Evolutionary conservation across 2,797 vertebrate species (phyloP), one percentile per base, ranked within the genome.

Genomic region (Alca torda): DNA sequence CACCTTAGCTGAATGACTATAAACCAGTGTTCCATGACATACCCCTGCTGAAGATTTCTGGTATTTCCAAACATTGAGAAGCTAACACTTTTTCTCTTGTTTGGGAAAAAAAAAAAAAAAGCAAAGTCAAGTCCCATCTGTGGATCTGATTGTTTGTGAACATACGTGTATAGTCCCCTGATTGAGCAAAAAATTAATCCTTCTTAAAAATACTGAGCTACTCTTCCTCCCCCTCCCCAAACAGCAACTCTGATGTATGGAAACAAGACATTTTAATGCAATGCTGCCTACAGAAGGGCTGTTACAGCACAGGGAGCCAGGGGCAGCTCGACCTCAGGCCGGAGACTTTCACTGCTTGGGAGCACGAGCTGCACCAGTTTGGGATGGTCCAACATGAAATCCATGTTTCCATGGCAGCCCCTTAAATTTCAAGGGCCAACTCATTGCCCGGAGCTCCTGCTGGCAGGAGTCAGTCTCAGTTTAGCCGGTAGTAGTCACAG

Each of bases 401-500:
- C 93, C 69, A 10, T n/a, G 91, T 56, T 82, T 45, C 67, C 87
- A 67, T 30, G 48, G 91, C 94, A 95, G 96, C 43, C 61, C 35
- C 43, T 95, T 64, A 46, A 6, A 31, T 43, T 69, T 65, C 63
- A 85, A 63, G 85, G 88, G 82, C 61, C 68, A 68, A 77, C 4
- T 85, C 50, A 53, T 39, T 88, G 87, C 65, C n/a, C 21, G 18
- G 84, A 81, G 85, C 84, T 88, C n/a, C 48, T 77, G 41, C 50
- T 56, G 51, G 46, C 82, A 89, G 77, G 82, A 93, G 73, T 61
- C 79, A 91, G 84, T 39, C 88, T 74, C n/a, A 56, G 91, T 63
- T 60, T 80, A 73, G 89, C 95, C 65, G 75, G 89, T 79, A 57
- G n/a, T 77, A 92, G 78, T 97, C 97, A 97, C 96, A 63, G 64